phyloP scores from a whole-genome alignment of 1,140 invertebrate species.

The Fopius arisanus region DNA sequence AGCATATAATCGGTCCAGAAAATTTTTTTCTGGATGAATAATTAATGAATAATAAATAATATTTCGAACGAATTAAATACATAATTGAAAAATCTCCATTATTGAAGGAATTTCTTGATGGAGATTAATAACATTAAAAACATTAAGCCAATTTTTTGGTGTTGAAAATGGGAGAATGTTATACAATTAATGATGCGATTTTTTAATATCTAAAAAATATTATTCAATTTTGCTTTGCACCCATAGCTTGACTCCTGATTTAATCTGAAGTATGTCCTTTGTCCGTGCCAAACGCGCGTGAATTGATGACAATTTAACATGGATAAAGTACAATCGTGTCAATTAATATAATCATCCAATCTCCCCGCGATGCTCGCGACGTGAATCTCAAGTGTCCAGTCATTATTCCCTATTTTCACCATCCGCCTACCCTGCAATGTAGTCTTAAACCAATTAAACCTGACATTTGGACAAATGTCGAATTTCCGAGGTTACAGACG shows the following conservation, averaged over 20 bases:
- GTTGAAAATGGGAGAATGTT: no score
- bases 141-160: no score
- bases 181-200: no score
- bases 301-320: slow-evolving; percentile 5
- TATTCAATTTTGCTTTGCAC: no score
- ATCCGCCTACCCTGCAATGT: not conserved
- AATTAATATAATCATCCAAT: slow-evolving; percentile 7
- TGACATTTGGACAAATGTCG: slow-evolving; percentile 4
- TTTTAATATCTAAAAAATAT: no score
- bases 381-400: not conserved
- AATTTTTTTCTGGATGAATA: no score
- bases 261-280: slow-evolving; percentile 6
- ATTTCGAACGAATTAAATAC: no score
- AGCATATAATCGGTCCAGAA: no score
- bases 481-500: slow-evolving; percentile 3
- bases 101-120: no score
- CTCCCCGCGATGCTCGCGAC: not conserved
- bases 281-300: not conserved
- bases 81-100: no score
- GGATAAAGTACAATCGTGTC: slow-evolving; percentile 5
- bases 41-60: no score
- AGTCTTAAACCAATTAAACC: not conserved
- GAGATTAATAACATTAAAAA: no score
- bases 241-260: not conserved
- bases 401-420: not conserved